Evolutionary conservation across 2,797 vertebrate genomes (phyloP).

Genomic region (Melanogrammus aeglefinus): DNA sequence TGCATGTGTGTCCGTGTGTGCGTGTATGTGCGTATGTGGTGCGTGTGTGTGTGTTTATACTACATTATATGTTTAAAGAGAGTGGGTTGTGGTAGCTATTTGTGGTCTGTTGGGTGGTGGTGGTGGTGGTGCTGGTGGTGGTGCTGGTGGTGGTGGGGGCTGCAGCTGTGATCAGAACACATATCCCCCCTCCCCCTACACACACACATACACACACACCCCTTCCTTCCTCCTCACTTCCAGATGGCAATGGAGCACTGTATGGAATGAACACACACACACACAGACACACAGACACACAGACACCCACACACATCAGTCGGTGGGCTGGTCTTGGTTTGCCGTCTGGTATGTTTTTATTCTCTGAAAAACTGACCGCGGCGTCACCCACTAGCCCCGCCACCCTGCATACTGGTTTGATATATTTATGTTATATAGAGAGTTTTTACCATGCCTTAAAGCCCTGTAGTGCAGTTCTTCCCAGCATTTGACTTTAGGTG

Average conservation of each 20-base stretch:
- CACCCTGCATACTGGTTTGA: too few species aligned
- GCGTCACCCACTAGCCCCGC: not conserved
- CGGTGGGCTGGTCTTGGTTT: not conserved
- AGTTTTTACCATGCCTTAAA: too few species aligned
- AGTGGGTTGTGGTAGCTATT: not conserved
- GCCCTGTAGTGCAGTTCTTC: too few species aligned
- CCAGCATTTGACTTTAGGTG: too few species aligned
- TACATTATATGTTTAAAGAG: not conserved
- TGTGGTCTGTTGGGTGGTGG: not conserved
- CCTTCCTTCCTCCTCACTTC: slow-evolving; percentile 31
- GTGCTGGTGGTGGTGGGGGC: not conserved
- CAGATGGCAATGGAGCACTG: not conserved
- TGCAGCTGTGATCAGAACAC: slow-evolving; percentile 43
- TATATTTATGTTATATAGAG: too few species aligned
- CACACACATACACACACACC: slow-evolving; percentile 5
- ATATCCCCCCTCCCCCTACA: not conserved
- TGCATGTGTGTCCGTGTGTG: not conserved
- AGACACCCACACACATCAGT: not conserved
- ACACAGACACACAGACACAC: too few species aligned
- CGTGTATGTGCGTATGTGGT: not conserved
- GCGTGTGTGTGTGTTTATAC: not conserved
- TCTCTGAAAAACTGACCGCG: not conserved
- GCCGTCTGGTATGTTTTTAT: not conserved
- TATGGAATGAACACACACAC: not conserved
- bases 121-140: not conserved